Evolutionary conservation across 2,113 vertebrate genomes (phyloP), one percentile per base, ranked within the genome.

Genomic region (Vombatus ursinus): DNA sequence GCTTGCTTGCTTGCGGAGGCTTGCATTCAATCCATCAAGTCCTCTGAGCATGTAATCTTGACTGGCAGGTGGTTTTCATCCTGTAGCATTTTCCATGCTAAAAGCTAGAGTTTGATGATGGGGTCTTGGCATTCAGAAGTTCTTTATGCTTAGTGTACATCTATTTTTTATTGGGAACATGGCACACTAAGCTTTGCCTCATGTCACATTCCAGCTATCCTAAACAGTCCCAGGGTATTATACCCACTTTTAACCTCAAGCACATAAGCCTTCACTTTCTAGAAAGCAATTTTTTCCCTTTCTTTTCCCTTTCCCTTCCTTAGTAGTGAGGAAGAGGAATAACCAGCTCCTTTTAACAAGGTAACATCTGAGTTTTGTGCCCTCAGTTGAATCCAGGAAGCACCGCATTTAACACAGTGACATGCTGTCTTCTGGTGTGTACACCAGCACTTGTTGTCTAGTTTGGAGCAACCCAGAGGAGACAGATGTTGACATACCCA

Each of bases 401-500:
- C 37, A 22, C 68, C 3, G 6, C 19, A 44, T 44, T n/a, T 23
- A 84, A 84, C 51, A n/a, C 92, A 92, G 93, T 10, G 53, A 53
- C 0, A 16, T 37, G 50, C 54, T n/a, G 48, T 50, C 90, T 94
- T 52, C 51, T 89, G 52, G 19, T 19, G 8, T 25, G 3, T n/a
- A 37, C 6, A 96, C 93, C 47, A 77, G 89, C 23, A 89, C 91
- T 37, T 10, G 26, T 93, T 8, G 28, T 91, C 77, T 49, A 14
- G 52, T 94, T 37, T 22, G 61, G 84, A 95, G 92, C 24, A 91
- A 9, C 25, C 89, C 50, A 0, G 0, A 26, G 61, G 77, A 96
- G 92, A 94, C 0, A 0, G 48, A 50, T 1, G 9, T 44, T 89
- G 96, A 99, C 99, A 31, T 99, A 99, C 99, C 99, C 98, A 99